These are phyloP conservation scores for Hypotaenidia philippensis DNA, from an alignment of 2,797 vertebrate genomes.

Conservation along the genomic window DNA sequence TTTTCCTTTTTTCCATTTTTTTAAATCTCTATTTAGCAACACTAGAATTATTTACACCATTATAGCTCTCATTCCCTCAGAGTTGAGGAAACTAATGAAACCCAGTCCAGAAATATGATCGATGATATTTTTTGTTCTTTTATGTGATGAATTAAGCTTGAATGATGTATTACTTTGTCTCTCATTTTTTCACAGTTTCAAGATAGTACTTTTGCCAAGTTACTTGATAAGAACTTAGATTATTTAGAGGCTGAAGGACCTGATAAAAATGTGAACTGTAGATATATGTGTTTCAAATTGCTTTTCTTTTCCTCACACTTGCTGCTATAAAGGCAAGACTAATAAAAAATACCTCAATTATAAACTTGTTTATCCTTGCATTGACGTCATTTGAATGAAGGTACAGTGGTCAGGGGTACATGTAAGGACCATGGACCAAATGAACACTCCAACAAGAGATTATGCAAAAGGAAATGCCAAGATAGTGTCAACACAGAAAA, in stretches of 20 bases:
- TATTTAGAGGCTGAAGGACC: background rate
- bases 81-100: background rate
- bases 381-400: background rate
- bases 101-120: background rate
- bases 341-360: background rate
- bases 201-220: background rate
- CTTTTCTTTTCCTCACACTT: background rate
- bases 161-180: background rate
- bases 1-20: background rate
- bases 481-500: background rate
- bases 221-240: background rate
- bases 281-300: background rate
- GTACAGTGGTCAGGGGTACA: background rate
- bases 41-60: background rate
- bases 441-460: background rate
- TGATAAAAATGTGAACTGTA: background rate
- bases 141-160: background rate
- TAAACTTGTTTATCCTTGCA: background rate
- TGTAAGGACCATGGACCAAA: background rate
- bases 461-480: conserved; percentile 35
- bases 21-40: background rate
- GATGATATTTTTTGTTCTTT: background rate
- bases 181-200: background rate
- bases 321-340: background rate
- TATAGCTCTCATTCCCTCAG: background rate